These are phyloP conservation scores for Sialia sialis DNA, from an alignment of 2,113 vertebrate species.

Conservation along the genomic window DNA sequence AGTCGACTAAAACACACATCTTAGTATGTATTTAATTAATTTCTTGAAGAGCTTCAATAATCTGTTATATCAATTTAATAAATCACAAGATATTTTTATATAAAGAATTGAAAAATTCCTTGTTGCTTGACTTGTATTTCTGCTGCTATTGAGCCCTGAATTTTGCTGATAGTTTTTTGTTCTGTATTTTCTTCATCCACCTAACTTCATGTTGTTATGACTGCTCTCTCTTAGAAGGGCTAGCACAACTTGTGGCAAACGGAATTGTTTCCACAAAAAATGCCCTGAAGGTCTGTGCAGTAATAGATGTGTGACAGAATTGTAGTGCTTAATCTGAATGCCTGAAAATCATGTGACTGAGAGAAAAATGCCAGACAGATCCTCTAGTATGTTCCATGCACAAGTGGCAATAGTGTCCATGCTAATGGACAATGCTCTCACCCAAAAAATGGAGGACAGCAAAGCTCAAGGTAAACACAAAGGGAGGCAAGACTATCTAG, in stretches of 20 bases:
- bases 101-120: neutral
- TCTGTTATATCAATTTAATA: neutral
- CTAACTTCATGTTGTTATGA: neutral
- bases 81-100: neutral
- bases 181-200: neutral
- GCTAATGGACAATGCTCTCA: neutral
- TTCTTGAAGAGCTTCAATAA: neutral
- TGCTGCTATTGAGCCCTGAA: neutral
- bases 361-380: neutral
- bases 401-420: neutral
- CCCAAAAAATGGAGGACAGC: neutral
- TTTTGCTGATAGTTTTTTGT: neutral
- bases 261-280: neutral
- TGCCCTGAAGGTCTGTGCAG: neutral
- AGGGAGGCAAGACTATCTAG: neutral
- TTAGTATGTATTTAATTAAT: neutral
- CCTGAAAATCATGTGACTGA: fast-evolving
- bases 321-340: neutral
- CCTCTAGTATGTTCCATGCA: neutral
- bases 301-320: neutral
- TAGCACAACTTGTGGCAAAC: neutral
- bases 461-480: neutral
- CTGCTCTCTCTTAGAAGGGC: neutral
- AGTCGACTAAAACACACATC: neutral
- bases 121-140: neutral